Base-by-base conservation (phyloP, 1,140 invertebrate genomes). In the Drosophila repleta region DNA sequence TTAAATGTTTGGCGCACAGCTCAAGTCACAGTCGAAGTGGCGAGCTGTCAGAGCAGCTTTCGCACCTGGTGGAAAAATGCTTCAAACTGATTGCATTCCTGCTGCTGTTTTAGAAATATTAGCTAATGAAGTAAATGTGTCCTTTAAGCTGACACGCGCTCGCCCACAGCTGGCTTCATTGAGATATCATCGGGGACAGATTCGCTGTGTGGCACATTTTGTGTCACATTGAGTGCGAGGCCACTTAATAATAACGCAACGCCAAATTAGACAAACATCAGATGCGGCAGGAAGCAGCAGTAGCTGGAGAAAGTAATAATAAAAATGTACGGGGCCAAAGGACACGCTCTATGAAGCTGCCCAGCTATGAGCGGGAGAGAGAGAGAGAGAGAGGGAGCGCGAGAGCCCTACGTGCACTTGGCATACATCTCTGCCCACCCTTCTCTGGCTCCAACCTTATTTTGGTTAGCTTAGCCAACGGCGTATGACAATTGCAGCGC, bases 401-500 rank as follows among this genome's bases (percentile, higher is more conserved):
- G n/a, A 39, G 41, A 39, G 11, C n/a, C 39, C 17, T 13, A 18
- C n/a, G 56, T 41, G 43, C 58, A 63, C 66, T 69, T 69, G 58
- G 39, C 49, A 55, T 49, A 6, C n/a, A 20, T 18, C n/a, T 7
- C 15, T 1, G 1, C 8, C 3, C 11, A 21, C 45, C 13, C 13
- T 48, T 11, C 21, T 26, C 0, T 43, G 11, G 18, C 21, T n/a
- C 13, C 43, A 4, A 26, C 15, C 2, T 21, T 20, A 7, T 21
- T 26, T 41, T 6, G 29, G 26, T n/a, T n/a, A 48, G 32, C 57
- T 37, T 64, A 83, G 46, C 60, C 56, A 82, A 55, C 60, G 66
- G 76, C 76, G 78, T 51, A 87, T 87, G 82, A 87, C 82, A 87
- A 87, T 87, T 87, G 82, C 82, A 87, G 82, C 83, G 83, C 83